phyloP scores from a whole-genome alignment of 2,888 invertebrate species.

The Eulithis testata region DNA sequence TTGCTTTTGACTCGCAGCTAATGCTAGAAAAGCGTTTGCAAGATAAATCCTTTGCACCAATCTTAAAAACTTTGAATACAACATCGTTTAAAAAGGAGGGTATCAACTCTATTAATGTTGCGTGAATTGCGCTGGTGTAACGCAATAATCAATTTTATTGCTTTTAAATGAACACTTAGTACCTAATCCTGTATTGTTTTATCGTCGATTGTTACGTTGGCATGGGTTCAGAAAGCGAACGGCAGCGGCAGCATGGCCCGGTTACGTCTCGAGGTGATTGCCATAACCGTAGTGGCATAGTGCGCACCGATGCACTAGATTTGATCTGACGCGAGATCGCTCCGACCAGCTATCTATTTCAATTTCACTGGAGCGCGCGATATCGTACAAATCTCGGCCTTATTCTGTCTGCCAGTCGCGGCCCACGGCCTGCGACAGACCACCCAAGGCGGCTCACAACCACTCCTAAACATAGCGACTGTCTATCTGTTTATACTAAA shows the following conservation, averaged over 20 bases:
- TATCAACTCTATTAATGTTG: background rate
- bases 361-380: constrained; percentile 74
- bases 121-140: constrained; percentile 12
- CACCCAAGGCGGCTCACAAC: constrained; percentile 73
- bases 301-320: constrained; percentile 74
- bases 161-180: constrained; percentile 28
- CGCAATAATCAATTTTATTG: constrained; percentile 21
- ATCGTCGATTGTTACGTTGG: constrained; percentile 36
- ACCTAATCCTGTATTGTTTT: constrained; percentile 15
- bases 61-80: too few relatives aligned
- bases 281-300: constrained; percentile 52
- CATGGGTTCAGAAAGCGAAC: constrained; percentile 42
- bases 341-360: constrained; percentile 75
- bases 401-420: constrained; percentile 67
- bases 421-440: constrained; percentile 69
- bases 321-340: constrained; percentile 72
- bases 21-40: constrained; percentile 1
- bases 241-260: constrained; percentile 10
- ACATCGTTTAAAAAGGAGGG: too few relatives aligned
- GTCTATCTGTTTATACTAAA: constrained; percentile 71
- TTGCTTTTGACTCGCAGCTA: constrained; percentile 6
- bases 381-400: constrained; percentile 79
- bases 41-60: too few relatives aligned
- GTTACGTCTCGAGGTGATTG: constrained; percentile 65
- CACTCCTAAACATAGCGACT: constrained; percentile 74